Base-by-base conservation (phyloP, 92 coral and sea anemone genomes). In the Actinernus sp. region DNA sequence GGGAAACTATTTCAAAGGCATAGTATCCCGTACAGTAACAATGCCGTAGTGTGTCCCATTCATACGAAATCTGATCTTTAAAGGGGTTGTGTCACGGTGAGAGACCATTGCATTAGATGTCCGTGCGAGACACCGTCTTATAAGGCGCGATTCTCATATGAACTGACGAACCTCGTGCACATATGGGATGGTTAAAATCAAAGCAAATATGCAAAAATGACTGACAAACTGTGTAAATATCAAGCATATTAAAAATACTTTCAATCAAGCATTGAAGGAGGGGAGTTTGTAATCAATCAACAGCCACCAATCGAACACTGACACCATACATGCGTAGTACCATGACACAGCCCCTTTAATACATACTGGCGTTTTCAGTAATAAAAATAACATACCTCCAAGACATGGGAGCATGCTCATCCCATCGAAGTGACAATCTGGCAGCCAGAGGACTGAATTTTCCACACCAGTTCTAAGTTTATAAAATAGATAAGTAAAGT, bases 381-480 rank as follows among this genome's bases (percentile, higher is more conserved):
- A n/a, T n/a, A n/a, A n/a, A n/a, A n/a, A n/a, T n/a, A n/a, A n/a
- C n/a, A n/a, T 76, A 76, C 83, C 83, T 64, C 83, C 83, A 76
- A 20, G 83, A 66, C 75, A 65, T 65, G 14, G 83, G 83, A 33
- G 76, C 65, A 50, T 76, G 83, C 4, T 29, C 64, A 44, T 13
- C 31, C 36, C 68, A 74, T 62, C 21, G 31, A 2, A 61, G 19
- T 17, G 76, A 43, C 16, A 55, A 4, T 13, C 30, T 20, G 18
- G 73, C 83, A 26, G 67, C 83, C 68, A 29, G 44, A 16, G 41
- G 10, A 52, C 39, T 76, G 67, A 63, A 76, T 26, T 64, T 73
- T 12, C 83, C 44, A 31, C 83, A 76, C 83, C 83, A 76, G 41
- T 76, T 76, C 83, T 76, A n/a, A n/a, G n/a, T n/a, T n/a, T n/a